Base-by-base conservation (phyloP, 2,888 invertebrate genomes). In the Nasonovia ribisnigri region DNA sequence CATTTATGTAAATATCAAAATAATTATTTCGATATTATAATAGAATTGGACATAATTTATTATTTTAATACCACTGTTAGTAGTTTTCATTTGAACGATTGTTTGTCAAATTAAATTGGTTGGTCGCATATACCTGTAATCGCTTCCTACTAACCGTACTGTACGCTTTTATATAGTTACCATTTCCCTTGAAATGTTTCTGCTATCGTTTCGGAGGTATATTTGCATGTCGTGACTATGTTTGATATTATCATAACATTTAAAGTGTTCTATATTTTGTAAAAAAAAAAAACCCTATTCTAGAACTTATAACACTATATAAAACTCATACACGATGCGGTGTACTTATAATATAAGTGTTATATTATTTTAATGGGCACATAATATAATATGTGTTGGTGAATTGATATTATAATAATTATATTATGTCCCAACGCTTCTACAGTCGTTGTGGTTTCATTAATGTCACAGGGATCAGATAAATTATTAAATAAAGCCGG, bases 401-500 rank as follows among this genome's bases (percentile, higher is more conserved):
- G n/a, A 77, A 77, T 77, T 29, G 46, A 46, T 86, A 86, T 43
- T 29, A 29, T 46, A 46, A 13, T 46, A 46, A 13, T 46, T 46
- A 46, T 29, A 51, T 51, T 10, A 88, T 51, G 87, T 88, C n/a
- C n/a, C 36, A 77, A 77, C 36, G 77, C 36, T 20, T 20, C 77
- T 77, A 77, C 36, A 42, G 16, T 11, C 11, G 20, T 60, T 48
- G 67, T 46, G 48, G 90, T 77, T 48, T 90, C 67, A 90, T 91
- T 86, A 86, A 91, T 46, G 57, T 91, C 86, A 46, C 46, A 4
- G 29, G 57, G 26, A 91, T 86, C 46, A 86, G 43, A 91, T 91
- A 91, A 91, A 84, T 91, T 57, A 84, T 91, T 57, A 84, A 91
- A 91, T 91, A 86, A 57, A 86, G 43, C 43, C 43, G 57, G 54